Conservation (phyloP, 2,113 vertebrate genomes). For the Cavia aperea region DNA sequence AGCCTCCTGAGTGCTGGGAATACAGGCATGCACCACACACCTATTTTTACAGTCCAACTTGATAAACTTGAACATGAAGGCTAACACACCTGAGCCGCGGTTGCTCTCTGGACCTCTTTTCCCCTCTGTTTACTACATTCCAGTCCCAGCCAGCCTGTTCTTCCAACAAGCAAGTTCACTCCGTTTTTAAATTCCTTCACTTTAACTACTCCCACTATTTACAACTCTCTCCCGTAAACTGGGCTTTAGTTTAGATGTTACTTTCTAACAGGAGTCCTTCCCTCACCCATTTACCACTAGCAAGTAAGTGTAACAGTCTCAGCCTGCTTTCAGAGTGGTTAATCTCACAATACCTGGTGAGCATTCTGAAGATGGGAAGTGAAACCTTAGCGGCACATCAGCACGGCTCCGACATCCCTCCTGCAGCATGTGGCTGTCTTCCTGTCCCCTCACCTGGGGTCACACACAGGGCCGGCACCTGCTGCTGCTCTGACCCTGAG, state of each 20-base stretch:
- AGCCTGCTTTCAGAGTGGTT: slow-evolving; percentile 25
- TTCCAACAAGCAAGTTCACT: not conserved
- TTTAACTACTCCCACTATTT: not conserved
- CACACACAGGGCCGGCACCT: not conserved
- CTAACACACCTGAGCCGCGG: not conserved
- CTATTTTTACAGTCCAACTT: not conserved
- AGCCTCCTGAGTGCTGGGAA: not conserved
- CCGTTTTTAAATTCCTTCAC: not conserved
- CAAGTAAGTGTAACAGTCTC: not conserved
- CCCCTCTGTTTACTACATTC: not conserved
- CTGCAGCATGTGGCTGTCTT: not conserved
- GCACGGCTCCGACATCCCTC: not conserved
- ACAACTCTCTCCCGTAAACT: not conserved
- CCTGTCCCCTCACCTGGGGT: not conserved
- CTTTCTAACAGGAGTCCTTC: not conserved
- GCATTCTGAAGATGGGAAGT: not conserved
- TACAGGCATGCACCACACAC: not conserved
- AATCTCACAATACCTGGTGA: not conserved
- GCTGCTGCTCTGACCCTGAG: not conserved
- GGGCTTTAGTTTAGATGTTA: not conserved
- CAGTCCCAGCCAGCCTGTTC: not conserved
- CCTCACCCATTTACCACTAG: not conserved
- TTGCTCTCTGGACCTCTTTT: not conserved
- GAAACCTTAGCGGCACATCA: not conserved
- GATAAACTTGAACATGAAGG: not conserved